Base-by-base conservation (phyloP, 2,113 vertebrate species). In the Urocitellus parryii region DNA sequence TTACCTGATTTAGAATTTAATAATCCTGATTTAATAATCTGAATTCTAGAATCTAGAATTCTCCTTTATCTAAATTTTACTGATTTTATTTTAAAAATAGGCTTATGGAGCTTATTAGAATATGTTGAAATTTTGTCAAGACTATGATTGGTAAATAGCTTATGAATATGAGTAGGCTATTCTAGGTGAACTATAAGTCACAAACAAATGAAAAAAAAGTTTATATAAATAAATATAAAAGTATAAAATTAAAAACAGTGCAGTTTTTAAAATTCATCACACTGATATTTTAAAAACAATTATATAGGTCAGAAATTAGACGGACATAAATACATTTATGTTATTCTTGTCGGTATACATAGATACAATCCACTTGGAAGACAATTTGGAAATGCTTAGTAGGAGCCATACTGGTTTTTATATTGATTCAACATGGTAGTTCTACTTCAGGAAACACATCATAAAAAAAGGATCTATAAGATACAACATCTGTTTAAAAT, bases 21-120 rank as follows among this genome's bases (percentile, higher is more conserved):
- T 89, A 20, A 18, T 24, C 25, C 25, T 90, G 90, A 27, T 14
- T 78, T 91, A 29, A 78, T 42, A 48, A 78, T 79, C 67, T 63
- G 79, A 80, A 53, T 81, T 37, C 83, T 86, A 58, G 73, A 90
- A 63, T 37, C 83, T 86, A 58, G 73, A 90, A 63, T 93, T 92
- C 22, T 91, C 42, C 83, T 92, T 91, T 61, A 0, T 83, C 32
- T 70, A 84, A 81, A 48, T 85, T 93, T 91, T 53, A 67, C 10
- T 82, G 34, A 51, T 84, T 94, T 32, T 58, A 58, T 90, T 88
- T 93, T 87, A 95, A 83, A 88, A 88, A 22, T 20, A 94, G 2
- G 5, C 22, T 74, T 86, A 39, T 45, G 16, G 48, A 39, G 13
- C 18, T 90, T 76, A 80, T 39, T 83, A 85, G n/a, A 85, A 39